phyloP scores from a whole-genome alignment of 2,888 invertebrate genomes.

The Drosophila mimica region DNA sequence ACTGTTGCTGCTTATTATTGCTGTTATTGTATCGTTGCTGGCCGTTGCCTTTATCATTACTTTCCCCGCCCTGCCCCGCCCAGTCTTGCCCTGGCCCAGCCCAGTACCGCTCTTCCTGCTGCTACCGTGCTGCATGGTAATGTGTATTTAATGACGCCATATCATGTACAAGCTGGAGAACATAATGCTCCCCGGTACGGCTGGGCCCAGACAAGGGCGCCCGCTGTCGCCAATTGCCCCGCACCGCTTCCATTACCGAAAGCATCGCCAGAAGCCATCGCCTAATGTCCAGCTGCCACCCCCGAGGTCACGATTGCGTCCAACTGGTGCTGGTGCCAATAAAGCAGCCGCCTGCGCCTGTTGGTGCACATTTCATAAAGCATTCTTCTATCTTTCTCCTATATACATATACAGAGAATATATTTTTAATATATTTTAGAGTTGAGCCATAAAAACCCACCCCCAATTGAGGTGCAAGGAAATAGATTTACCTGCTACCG shows the following conservation, averaged over 20 bases:
- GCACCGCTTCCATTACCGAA: background rate
- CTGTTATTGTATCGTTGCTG: slow-evolving; percentile 48
- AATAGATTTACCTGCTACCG: slow-evolving; percentile 14
- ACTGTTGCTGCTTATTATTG: slow-evolving; percentile 68
- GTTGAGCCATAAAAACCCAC: slow-evolving; percentile 56
- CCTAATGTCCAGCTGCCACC: slow-evolving; percentile 70
- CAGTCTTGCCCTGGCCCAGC: background rate
- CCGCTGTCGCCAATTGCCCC: slow-evolving; percentile 52
- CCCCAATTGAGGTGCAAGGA: slow-evolving; percentile 45
- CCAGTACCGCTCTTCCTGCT: background rate
- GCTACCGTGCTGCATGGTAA: slow-evolving; percentile 59
- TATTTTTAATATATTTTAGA: slow-evolving; percentile 66
- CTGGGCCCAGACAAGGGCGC: slow-evolving; percentile 30
- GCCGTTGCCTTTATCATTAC: slow-evolving; percentile 59
- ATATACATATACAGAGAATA: too few species aligned
- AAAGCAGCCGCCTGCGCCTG: slow-evolving; percentile 59
- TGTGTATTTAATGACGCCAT: slow-evolving; percentile 81
- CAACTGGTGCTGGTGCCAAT: slow-evolving; percentile 65
- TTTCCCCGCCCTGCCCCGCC: slow-evolving; percentile 6
- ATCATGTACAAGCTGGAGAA: slow-evolving; percentile 73
- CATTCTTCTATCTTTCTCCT: slow-evolving; percentile 13
- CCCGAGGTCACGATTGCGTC: slow-evolving; percentile 27
- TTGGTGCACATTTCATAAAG: slow-evolving; percentile 54
- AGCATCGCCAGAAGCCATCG: slow-evolving; percentile 13
- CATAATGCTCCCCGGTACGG: slow-evolving; percentile 62